These are phyloP conservation scores for Hemicordylus capensis DNA, from an alignment of 2,113 vertebrate genomes.

Conservation along the genomic window DNA sequence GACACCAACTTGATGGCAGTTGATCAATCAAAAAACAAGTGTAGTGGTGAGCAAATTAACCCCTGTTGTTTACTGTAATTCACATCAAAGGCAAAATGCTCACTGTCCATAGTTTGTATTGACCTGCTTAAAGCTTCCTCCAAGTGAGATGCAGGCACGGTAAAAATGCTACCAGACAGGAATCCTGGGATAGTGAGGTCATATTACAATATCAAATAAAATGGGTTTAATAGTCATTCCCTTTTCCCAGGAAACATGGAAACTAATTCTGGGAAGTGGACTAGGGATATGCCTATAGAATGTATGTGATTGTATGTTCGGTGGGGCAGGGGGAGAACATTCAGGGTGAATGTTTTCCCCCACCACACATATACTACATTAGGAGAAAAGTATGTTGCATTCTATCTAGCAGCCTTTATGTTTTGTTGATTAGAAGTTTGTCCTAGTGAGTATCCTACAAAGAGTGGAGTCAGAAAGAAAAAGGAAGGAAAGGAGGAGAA, in stretches of 20 bases:
- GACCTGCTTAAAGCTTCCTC: neutral
- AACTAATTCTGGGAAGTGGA: neutral
- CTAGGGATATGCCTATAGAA: neutral
- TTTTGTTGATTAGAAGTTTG: too few relatives aligned
- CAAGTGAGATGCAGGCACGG: neutral
- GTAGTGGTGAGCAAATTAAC: conserved; percentile 63
- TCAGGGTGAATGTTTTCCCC: too few relatives aligned
- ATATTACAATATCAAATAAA: neutral
- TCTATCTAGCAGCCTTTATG: too few relatives aligned
- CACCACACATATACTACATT: too few relatives aligned
- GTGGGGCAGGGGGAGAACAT: neutral
- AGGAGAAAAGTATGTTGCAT: too few relatives aligned
- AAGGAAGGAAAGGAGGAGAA: too few relatives aligned
- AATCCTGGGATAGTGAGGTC: neutral
- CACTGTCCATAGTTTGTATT: conserved; percentile 17
- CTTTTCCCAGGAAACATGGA: neutral
- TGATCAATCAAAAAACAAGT: too few relatives aligned
- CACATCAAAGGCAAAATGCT: conserved; percentile 49
- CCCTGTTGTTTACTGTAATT: conserved; percentile 34
- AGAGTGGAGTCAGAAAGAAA: too few relatives aligned
- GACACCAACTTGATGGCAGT: too few relatives aligned
- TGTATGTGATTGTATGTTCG: neutral
- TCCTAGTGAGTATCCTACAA: too few relatives aligned
- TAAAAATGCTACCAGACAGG: neutral
- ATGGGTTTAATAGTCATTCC: neutral